These are phyloP conservation scores for Acipenser oxyrinchus DNA, from an alignment of 2,797 vertebrate genomes.

Conservation along the genomic window DNA sequence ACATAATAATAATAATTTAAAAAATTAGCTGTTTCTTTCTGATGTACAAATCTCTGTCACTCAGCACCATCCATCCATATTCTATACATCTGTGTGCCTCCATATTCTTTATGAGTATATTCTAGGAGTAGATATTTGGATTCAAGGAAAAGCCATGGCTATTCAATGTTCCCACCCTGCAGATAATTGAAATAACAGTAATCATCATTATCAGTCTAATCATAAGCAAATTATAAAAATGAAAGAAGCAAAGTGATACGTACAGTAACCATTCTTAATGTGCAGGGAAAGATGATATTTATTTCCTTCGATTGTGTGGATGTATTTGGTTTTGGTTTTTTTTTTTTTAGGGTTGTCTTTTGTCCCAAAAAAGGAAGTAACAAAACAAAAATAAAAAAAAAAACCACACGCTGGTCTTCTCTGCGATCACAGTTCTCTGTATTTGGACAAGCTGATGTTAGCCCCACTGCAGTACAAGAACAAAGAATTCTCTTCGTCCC, in stretches of 20 bases:
- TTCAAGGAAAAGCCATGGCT: too few relatives aligned
- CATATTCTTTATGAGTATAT: too few relatives aligned
- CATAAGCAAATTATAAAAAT: neutral
- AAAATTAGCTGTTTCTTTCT: too few relatives aligned
- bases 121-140: too few relatives aligned
- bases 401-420: slow-evolving; percentile 42
- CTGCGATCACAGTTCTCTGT: slow-evolving; percentile 59
- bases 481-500: neutral
- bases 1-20: too few relatives aligned
- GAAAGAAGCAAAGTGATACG: slow-evolving; percentile 9
- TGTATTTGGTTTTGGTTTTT: slow-evolving; percentile 22
- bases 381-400: slow-evolving; percentile 56
- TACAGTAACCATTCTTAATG: slow-evolving; percentile 18
- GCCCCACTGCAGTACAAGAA: neutral
- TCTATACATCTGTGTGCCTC: too few relatives aligned
- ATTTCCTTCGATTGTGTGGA: slow-evolving; percentile 58
- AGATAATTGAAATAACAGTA: too few relatives aligned
- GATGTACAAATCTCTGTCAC: too few relatives aligned
- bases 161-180: too few relatives aligned
- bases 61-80: too few relatives aligned
- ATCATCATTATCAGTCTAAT: too few relatives aligned
- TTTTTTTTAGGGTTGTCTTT: slow-evolving; percentile 35
- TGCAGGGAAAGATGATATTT: slow-evolving; percentile 62
- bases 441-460: slow-evolving; percentile 38
- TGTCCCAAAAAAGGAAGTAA: slow-evolving; percentile 36